Evolutionary conservation across 2,797 vertebrate genomes (phyloP).

Genomic region (Halcyon leucocephala): DNA sequence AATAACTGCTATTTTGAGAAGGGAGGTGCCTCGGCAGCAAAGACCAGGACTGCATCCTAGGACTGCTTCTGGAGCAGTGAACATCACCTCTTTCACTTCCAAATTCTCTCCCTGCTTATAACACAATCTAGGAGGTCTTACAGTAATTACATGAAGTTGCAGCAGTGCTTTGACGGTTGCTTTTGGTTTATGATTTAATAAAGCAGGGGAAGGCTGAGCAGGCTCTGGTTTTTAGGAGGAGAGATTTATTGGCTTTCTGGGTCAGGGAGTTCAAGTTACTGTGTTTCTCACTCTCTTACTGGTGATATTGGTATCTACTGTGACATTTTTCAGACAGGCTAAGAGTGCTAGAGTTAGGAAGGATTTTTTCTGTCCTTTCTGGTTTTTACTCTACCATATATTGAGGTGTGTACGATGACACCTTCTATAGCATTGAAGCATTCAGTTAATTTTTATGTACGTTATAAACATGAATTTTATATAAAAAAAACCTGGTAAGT

Average conservation of each 20-base stretch:
- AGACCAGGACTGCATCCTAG: neutral
- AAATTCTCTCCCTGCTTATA: neutral
- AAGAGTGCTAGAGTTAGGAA: neutral
- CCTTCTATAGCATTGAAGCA: neutral
- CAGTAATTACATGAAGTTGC: neutral
- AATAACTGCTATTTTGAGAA: neutral
- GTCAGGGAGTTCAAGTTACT: neutral
- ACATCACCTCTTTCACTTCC: neutral
- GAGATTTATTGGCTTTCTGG: constrained; percentile 24
- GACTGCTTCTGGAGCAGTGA: neutral
- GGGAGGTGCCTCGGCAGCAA: neutral
- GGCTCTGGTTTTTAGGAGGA: neutral
- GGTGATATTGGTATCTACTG: neutral
- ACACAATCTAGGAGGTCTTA: neutral
- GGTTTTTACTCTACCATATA: neutral
- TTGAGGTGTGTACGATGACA: neutral
- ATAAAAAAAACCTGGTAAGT: neutral
- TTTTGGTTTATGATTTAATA: constrained; percentile 26
- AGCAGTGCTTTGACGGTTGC: neutral
- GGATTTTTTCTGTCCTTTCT: neutral
- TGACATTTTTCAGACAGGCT: neutral
- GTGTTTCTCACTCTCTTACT: neutral
- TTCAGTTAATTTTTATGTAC: neutral
- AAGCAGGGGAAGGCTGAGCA: neutral
- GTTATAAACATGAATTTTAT: neutral